phyloP scores from a whole-genome alignment of 37 sponge, comb jelly and placozoan species.

The Beroe forskalii region DNA sequence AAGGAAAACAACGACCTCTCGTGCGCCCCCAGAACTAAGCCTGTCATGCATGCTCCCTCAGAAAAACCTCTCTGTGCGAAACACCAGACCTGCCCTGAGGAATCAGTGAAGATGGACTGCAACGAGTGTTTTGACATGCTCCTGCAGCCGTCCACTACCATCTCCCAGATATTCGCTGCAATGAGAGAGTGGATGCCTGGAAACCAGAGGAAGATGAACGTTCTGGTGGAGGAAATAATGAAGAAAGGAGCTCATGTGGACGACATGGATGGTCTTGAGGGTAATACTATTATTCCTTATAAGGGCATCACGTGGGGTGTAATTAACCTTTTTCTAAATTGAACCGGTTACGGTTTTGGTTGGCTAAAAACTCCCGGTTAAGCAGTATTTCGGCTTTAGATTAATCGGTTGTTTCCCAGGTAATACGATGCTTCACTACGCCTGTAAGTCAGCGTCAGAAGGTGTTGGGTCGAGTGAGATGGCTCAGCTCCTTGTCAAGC shows the following conservation, averaged over 20 bases:
- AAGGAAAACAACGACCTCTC: not conserved
- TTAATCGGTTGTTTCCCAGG: constrained; percentile 89
- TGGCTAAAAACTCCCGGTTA: too few relatives aligned
- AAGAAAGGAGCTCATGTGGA: constrained; percentile 66
- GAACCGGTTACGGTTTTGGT: too few relatives aligned
- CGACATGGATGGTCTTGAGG: constrained; percentile 92
- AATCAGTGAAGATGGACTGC: constrained; percentile 27
- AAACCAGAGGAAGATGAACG: constrained; percentile 80
- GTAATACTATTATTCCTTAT: too few relatives aligned
- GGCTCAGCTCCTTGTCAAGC: constrained; percentile 16
- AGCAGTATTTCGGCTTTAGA: too few relatives aligned
- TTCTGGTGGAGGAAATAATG: constrained; percentile 81
- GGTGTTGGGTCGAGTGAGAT: constrained; percentile 55
- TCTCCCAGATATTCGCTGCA: constrained; percentile 93
- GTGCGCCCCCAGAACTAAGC: not conserved
- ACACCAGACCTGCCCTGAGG: not conserved
- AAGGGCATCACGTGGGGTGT: too few relatives aligned
- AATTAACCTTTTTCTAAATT: too few relatives aligned
- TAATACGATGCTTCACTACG: constrained; percentile 88
- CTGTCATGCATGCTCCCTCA: constrained; percentile 3
- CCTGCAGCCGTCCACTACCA: constrained; percentile 77
- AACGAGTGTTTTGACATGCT: constrained; percentile 55
- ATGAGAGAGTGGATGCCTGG: constrained; percentile 96
- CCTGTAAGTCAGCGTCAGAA: constrained; percentile 82
- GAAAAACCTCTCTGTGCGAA: constrained; percentile 56